Base-by-base conservation (phyloP, 2,888 invertebrate species). In the Agrenia bidenticulata region DNA sequence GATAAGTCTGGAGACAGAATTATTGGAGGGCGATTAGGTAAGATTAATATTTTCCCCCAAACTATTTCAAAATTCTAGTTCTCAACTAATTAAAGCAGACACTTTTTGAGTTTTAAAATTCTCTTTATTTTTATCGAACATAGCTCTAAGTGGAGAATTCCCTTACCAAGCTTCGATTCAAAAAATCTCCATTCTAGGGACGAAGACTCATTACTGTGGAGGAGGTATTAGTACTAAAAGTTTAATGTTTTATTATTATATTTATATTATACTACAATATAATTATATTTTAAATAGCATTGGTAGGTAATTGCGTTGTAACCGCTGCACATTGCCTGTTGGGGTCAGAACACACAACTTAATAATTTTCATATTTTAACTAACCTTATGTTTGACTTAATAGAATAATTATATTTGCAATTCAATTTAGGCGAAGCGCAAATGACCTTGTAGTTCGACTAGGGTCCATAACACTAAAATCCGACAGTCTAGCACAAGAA, bases 191-290 rank as follows among this genome's bases (percentile, higher is more conserved):
- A 62, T 74, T n/a, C 69, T 70, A 27, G 73, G 73, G 9, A 69
- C 68, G 4, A 73, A 67, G 55, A 72, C 73, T 41, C 76, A 76
- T 60, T 76, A 72, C 55, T 76, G 76, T 61, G 76, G 76, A 49
- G 76, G 69, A 37, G n/a, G n/a, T n/a, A n/a, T n/a, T n/a, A n/a
- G n/a, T n/a, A n/a, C n/a, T n/a, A n/a, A n/a, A n/a, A n/a, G 61
- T 66, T 11, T 17, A 65, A 4, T 61, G 9, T 61, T 59, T 7
- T 5, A 24, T 58, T 26, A 58, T 24, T 27, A 45, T 24, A 27
- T 50, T 27, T 1, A 21, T 26, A 23, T 23, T 9, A 60, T 17
- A 59, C 32, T 54, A n/a, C n/a, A n/a, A n/a, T n/a, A n/a, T n/a
- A n/a, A n/a, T n/a, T n/a, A n/a, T n/a, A n/a, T n/a, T 11, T n/a